These are phyloP conservation scores for Papilio machaon DNA, from an alignment of 1,140 invertebrate genomes.

Conservation along the genomic window DNA sequence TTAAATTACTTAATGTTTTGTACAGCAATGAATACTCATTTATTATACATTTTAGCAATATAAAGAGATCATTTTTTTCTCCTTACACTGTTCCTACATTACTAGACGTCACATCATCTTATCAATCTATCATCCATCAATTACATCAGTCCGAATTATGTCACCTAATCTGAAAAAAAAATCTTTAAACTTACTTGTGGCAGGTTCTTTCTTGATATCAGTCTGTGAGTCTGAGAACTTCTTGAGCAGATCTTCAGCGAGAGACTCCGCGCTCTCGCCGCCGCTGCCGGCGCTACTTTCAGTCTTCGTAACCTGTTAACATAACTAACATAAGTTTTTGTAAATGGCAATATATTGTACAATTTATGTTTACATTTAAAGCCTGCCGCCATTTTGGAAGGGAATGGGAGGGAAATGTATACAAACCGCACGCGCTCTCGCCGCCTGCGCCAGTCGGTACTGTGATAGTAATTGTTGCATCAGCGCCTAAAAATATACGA, in stretches of 20 bases:
- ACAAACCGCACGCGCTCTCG: constrained; percentile 77
- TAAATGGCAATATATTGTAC: not conserved
- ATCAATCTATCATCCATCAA: no score
- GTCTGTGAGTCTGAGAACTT: constrained; percentile 87
- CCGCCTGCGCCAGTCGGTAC: constrained; percentile 89
- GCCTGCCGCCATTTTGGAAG: constrained; percentile 55
- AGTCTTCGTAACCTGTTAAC: constrained; percentile 71
- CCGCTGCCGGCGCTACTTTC: constrained; percentile 78
- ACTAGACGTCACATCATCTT: not conserved
- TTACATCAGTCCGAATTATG: no score
- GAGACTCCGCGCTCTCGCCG: constrained; percentile 85
- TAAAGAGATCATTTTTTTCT: no score
- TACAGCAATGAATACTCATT: not conserved
- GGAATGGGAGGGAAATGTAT: constrained; percentile 43
- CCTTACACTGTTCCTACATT: no score
- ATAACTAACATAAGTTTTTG: not conserved
- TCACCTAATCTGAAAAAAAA: no score
- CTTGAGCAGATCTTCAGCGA: constrained; percentile 92
- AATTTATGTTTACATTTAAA: constrained; percentile 27
- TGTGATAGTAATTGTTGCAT: constrained; percentile 91
- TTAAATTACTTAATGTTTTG: not conserved
- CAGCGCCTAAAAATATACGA: constrained; percentile 68
- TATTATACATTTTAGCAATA: no score
- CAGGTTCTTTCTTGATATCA: constrained; percentile 86
- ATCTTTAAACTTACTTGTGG: constrained; percentile 56